phyloP scores from a whole-genome alignment of 2,888 invertebrate genomes.

The Cryptosula pallasiana region DNA sequence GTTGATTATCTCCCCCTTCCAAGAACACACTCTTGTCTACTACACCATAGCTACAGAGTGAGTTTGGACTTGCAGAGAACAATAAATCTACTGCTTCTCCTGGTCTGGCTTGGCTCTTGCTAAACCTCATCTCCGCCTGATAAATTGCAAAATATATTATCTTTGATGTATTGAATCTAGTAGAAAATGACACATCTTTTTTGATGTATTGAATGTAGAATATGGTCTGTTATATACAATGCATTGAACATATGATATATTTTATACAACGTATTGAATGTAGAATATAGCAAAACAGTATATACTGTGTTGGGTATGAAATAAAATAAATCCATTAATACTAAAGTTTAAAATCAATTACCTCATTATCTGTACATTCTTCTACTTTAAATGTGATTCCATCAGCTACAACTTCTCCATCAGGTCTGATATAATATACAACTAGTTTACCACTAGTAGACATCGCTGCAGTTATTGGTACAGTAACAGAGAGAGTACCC shows the following conservation, averaged over 20 bases:
- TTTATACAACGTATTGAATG: no score
- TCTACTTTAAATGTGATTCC: constrained; percentile 6
- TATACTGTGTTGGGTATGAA: no score
- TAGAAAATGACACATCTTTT: no score
- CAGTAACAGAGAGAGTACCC: constrained; percentile 8
- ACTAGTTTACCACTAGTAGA: constrained; percentile 17
- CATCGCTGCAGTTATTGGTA: constrained; percentile 8
- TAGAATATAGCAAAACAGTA: no score
- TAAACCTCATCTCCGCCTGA: constrained; percentile 40
- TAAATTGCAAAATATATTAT: no score
- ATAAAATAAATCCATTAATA: no score
- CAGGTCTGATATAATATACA: constrained; percentile 13
- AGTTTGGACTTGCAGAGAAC: constrained; percentile 58
- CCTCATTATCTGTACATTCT: constrained; percentile 17
- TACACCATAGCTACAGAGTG: constrained; percentile 60
- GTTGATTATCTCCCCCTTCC: constrained; percentile 43
- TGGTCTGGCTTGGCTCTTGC: constrained; percentile 55
- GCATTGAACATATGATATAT: no score
- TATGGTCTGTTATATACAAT: no score
- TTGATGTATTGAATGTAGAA: no score
- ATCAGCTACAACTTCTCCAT: constrained; percentile 22
- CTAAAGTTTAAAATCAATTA: no score
- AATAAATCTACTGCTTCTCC: constrained; percentile 57
- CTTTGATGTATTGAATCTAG: no score
- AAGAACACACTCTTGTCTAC: constrained; percentile 60